Percentiles rank a stretch among this genome's conserved stretches.
Conservation (phyloP, 2,888 invertebrate genomes). For the Orthosia incerta region DNA sequence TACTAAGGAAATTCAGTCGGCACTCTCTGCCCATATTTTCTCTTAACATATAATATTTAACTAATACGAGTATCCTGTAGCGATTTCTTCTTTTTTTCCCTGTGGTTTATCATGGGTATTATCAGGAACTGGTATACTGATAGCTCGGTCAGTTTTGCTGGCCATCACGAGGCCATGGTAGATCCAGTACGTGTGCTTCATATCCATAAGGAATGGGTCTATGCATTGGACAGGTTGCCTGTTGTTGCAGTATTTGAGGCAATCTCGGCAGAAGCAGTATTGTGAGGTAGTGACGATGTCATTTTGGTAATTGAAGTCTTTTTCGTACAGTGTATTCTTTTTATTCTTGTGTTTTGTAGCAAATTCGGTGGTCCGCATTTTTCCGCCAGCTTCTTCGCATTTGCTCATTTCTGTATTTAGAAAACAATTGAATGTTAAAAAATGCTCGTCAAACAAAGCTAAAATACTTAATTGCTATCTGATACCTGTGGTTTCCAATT, state of each 20-base stretch:
- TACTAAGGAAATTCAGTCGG: too few species aligned
- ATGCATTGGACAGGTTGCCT: slow-evolving; percentile 35
- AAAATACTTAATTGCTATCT: too few species aligned
- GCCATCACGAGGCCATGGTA: slow-evolving; percentile 46
- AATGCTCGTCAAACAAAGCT: too few species aligned
- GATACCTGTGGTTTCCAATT: too few species aligned
- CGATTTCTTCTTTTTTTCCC: neutral
- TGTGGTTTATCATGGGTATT: neutral
- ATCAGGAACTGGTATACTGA: neutral
- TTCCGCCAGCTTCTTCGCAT: neutral
- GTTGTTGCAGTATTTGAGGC: slow-evolving; percentile 30
- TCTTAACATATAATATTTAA: neutral
- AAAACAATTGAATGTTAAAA: neutral
- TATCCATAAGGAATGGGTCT: slow-evolving; percentile 41
- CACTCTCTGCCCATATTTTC: too few species aligned
- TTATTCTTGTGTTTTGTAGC: neutral
- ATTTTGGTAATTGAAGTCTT: neutral
- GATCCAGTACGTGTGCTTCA: slow-evolving; percentile 50
- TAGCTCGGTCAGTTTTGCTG: slow-evolving; percentile 46
- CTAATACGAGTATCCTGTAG: neutral
- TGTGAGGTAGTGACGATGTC: slow-evolving; percentile 1
- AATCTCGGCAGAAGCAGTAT: slow-evolving; percentile 33
- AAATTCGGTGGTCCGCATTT: slow-evolving; percentile 5
- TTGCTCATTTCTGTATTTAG: slow-evolving; percentile 29
- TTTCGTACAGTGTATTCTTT: neutral